Evolutionary conservation across 1,140 invertebrate genomes (phyloP), one percentile per base, ranked within the genome.

Genomic region (Meloidogyne exigua): DNA sequence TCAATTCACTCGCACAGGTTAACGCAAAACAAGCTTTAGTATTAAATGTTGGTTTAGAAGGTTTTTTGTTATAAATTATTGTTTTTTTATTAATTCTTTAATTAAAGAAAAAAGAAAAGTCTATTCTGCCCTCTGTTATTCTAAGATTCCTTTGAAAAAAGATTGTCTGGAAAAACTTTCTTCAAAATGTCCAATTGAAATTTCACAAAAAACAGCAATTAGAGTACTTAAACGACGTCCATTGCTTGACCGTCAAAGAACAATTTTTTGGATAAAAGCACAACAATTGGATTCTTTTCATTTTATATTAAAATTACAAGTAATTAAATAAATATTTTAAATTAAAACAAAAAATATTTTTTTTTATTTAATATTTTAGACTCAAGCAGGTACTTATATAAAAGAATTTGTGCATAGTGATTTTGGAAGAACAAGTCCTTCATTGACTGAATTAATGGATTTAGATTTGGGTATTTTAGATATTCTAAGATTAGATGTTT

Each of bases 401-500:
- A 76, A 76, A 26, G 75, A 76, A 39, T 90, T 90, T 87, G 89
- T 90, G 21, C 90, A 90, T 81, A 88, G 89, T 36, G 90, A 90
- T 80, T 89, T 90, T 82, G 89, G 75, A 25, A 80, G 90, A 44
- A 90, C 90, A 1, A 75, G 79, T n/a, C 90, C 90, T 12, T 90
- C 87, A 69, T 71, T 90, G 63, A 82, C 82, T 18, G 82, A 82
- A 3, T 49, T 90, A 13, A 77, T 89, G 13, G 80, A 80, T 83
- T 80, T 68, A 87, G 88, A 57, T 85, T 88, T 84, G 71, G 84
- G 74, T 57, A 72, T 72, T 42, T 79, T 87, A n/a, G 90, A 90
- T 79, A 90, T 90, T 77, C 76, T 90, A 9, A 84, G 89, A 74
- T 84, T 90, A n/a, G 90, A 90, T 86, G 90, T 90, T 10, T 85